Evolutionary conservation across 2,888 invertebrate genomes (phyloP), one percentile per base, ranked within the genome.

Genomic region (Synanthedon myopaeformis): DNA sequence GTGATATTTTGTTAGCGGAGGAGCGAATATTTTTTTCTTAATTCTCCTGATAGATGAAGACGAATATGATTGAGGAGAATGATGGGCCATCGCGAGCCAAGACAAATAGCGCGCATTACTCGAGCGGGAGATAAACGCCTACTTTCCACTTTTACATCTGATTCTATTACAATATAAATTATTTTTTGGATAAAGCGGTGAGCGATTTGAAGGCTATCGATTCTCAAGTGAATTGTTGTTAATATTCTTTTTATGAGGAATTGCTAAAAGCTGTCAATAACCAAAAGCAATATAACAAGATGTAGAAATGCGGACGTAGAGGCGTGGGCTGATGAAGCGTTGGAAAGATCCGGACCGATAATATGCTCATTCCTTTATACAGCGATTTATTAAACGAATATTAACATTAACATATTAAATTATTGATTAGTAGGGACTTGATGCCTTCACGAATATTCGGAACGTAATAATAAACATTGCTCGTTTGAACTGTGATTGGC

Each of bases 81-180:
- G 72, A 73, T 74, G 77, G 72, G 72, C 67, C 72, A 67, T 63
- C 64, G 63, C 56, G 59, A 63, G 61, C 59, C 62, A 68, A 79
- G 82, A 83, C 76, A 75, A 79, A 84, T 81, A 62, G 62, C 68
- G 62, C 64, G 69, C 80, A 83, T 82, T 83, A 81, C 72, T 79
- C 68, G 62, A 57, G 51, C 61, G 59, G 28, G 63, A 74, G 84
- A 83, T 82, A 81, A 75, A 72, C 66, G 73, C 59, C 69, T 70
- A 69, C 63, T 79, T 81, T 77, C 75, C 75, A 72, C 76, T 70
- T 71, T 67, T 69, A 74, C 76, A 49, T 49, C 73, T 67, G 76
- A 80, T 78, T 76, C 69, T 69, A 61, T 67, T 60, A 60, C 45
- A 45, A 45, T 45, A 45, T 45, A 45, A 45, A 45, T 45, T 45